These are phyloP conservation scores for Epistrophella euchroma DNA, from an alignment of 2,888 invertebrate genomes.

Conservation along the genomic window DNA sequence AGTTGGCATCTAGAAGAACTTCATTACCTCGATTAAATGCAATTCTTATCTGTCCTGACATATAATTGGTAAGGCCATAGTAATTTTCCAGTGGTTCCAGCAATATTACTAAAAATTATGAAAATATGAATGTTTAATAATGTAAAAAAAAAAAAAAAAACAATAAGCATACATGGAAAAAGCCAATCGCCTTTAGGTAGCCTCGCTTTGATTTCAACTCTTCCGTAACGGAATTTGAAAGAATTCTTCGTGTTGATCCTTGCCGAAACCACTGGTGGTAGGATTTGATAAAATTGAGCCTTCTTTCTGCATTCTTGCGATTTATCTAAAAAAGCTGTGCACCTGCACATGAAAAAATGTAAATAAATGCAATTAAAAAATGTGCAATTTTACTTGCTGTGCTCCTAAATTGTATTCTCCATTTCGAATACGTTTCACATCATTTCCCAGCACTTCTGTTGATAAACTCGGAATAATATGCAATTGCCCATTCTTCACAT, in stretches of 20 bases:
- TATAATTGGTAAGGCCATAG: constrained; percentile 86
- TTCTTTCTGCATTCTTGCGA: constrained; percentile 80
- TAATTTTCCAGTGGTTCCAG: constrained; percentile 87
- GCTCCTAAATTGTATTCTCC: constrained; percentile 81
- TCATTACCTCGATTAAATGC: constrained; percentile 89
- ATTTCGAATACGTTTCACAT: constrained; percentile 76
- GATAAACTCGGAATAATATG: constrained; percentile 82
- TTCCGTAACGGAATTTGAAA: constrained; percentile 89
- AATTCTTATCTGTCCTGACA: constrained; percentile 89
- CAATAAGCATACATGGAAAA: constrained; percentile 87
- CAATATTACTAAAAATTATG: constrained; percentile 87
- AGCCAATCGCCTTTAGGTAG: constrained; percentile 92
- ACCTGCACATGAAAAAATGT: constrained; percentile 81
- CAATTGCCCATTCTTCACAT: constrained; percentile 80
- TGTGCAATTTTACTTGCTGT: constrained; percentile 78
- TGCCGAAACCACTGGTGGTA: constrained; percentile 89
- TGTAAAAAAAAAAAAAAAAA: not conserved
- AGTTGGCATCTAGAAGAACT: constrained; percentile 77
- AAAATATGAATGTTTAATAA: not conserved
- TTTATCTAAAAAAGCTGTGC: constrained; percentile 84
- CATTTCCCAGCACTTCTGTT: constrained; percentile 76
- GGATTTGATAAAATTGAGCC: constrained; percentile 81
- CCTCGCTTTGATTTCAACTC: constrained; percentile 88
- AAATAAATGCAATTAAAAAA: not conserved
- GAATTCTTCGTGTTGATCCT: constrained; percentile 86